phyloP scores from a whole-genome alignment of 2,113 vertebrate species.

The Lagopus leucura region DNA sequence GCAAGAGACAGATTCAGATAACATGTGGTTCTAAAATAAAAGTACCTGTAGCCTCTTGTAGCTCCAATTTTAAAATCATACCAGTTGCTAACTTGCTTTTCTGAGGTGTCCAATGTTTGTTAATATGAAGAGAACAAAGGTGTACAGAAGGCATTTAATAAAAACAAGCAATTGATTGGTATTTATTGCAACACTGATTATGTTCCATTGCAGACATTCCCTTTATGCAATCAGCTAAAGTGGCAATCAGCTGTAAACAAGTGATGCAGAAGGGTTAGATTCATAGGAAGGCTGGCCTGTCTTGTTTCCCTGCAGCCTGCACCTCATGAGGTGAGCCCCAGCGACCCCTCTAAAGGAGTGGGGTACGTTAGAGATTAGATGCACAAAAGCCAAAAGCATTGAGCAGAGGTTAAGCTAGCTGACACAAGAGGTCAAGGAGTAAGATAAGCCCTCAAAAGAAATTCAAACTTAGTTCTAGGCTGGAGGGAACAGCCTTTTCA shows the following conservation, averaged over 20 bases:
- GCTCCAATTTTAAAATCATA: neutral
- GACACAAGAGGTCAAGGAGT: neutral
- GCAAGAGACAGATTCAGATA: neutral
- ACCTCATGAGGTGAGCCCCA: neutral
- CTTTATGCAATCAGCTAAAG: conserved; percentile 17
- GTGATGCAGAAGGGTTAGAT: neutral
- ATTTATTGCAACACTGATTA: neutral
- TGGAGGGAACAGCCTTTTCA: neutral
- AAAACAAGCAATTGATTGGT: neutral
- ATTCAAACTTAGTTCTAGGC: neutral
- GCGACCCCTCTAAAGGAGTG: neutral
- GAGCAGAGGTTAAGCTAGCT: neutral
- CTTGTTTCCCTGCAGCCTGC: neutral
- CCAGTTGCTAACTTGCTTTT: neutral
- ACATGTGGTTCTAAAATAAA: neutral
- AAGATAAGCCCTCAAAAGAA: neutral
- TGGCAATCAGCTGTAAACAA: neutral
- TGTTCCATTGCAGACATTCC: neutral
- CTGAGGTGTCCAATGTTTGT: fast-evolving
- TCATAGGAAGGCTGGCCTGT: neutral
- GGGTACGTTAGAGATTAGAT: neutral
- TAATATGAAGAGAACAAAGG: neutral
- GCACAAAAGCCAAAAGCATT: neutral
- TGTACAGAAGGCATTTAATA: neutral
- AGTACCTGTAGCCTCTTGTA: neutral